phyloP scores from a whole-genome alignment of 2,113 vertebrate genomes.

The Mus musculus region DNA sequence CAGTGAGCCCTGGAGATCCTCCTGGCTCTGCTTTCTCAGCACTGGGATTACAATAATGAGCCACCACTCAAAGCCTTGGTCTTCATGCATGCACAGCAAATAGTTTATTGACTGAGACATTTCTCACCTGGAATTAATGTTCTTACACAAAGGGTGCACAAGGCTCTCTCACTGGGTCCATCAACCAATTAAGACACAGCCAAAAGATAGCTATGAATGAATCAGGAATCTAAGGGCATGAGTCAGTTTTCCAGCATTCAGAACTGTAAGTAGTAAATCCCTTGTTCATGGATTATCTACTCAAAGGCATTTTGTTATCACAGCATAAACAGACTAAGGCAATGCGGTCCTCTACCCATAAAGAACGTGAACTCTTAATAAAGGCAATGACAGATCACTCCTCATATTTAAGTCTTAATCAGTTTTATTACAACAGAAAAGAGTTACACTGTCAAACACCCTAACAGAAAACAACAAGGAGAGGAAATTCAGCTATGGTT shows the following conservation, averaged over 20 bases:
- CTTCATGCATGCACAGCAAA: neutral
- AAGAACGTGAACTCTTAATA: constrained; percentile 2
- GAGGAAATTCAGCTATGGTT: neutral
- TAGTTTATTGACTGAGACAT: neutral
- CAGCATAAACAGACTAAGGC: neutral
- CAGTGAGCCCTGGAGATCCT: neutral
- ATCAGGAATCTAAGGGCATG: neutral
- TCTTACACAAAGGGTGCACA: neutral
- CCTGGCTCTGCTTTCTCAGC: neutral
- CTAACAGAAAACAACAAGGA: neutral
- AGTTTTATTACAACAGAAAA: neutral
- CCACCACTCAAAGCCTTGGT: neutral
- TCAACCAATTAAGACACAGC: neutral
- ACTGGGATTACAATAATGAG: no score
- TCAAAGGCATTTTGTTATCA: no score
- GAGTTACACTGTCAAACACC: no score
- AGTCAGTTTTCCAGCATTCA: neutral
- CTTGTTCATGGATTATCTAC: neutral
- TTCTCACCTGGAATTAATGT: neutral
- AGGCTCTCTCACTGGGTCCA: neutral
- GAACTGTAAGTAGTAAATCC: neutral
- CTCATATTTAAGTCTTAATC: constrained; percentile 42
- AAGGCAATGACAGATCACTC: neutral
- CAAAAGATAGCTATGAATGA: neutral
- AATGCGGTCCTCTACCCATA: neutral